phyloP scores from a whole-genome alignment of 1,140 invertebrate species.

The Drosophila carrolli region DNA sequence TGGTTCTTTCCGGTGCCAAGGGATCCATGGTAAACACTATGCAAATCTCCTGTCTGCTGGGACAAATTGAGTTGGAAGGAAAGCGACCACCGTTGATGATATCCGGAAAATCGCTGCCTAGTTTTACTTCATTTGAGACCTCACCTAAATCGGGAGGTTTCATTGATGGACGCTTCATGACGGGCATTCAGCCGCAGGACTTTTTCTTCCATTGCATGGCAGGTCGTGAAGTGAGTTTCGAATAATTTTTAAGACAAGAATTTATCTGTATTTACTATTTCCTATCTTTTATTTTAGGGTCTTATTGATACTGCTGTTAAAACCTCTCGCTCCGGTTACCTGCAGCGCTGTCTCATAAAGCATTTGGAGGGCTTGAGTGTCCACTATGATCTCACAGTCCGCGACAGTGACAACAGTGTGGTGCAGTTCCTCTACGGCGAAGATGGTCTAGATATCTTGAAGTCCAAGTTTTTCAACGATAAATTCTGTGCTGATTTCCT shows the following conservation, averaged over 20 bases:
- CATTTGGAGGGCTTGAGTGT: slow-evolving; percentile 97
- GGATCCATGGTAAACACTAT: slow-evolving; percentile 98
- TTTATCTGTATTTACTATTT: slow-evolving; percentile 2
- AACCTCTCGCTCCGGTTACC: slow-evolving; percentile 98
- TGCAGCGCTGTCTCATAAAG: slow-evolving; percentile 99
- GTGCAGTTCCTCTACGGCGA: slow-evolving; percentile 99
- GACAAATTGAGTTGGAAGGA: slow-evolving; percentile 99
- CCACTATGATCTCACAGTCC: slow-evolving; percentile 96
- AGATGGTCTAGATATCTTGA: slow-evolving; percentile 97
- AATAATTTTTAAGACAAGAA: background rate
- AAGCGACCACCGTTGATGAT: slow-evolving; percentile 97
- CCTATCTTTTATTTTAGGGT: slow-evolving; percentile 83
- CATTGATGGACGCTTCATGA: slow-evolving; percentile 97
- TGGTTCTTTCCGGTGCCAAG: slow-evolving; percentile 99
- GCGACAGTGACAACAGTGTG: slow-evolving; percentile 97
- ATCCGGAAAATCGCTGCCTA: slow-evolving; percentile 95
- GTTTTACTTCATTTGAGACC: slow-evolving; percentile 95
- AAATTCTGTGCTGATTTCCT: slow-evolving; percentile 92
- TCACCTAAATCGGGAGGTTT: slow-evolving; percentile 98
- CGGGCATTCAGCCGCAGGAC: slow-evolving; percentile 98
- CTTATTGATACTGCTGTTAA: slow-evolving; percentile 94
- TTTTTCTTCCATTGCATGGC: slow-evolving; percentile 99
- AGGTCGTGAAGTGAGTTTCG: slow-evolving; percentile 92
- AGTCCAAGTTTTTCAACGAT: slow-evolving; percentile 93
- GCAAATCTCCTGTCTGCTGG: slow-evolving; percentile 98